Base-by-base conservation (phyloP, 1,140 invertebrate species). In the Battus philenor region DNA sequence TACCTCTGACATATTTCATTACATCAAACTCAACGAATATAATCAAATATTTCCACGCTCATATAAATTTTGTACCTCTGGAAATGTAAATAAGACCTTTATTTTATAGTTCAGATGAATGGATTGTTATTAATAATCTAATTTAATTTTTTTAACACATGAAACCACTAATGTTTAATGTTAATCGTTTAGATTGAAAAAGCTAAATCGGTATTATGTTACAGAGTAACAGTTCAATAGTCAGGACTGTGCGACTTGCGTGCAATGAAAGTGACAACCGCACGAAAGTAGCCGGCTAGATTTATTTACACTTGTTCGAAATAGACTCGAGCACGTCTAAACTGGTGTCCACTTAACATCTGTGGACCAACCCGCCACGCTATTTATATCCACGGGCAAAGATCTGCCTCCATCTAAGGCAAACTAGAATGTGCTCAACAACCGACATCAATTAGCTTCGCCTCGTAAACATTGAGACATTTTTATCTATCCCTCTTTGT, bases 221-320 rank as follows among this genome's bases (percentile, higher is more conserved):
- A n/a, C 47, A 15, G 48, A 53, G 50, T 48, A 61, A 41, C 29
- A 41, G 29, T n/a, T 26, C 46, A 44, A 46, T 45, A 27, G 54
- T 49, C 59, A 60, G 58, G 59, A 67, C 54, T 52, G 63, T 61
- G 56, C 62, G 54, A 57, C 47, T 57, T 47, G 58, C 57, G 43
- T 17, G 51, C 68, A 73, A 78, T 67, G 79, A 83, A 83, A 84
- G 79, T 84, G 77, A 84, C 77, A 80, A 71, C 53, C 56, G 60
- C 49, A 75, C 70, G 73, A 79, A 84, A 79, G 77, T 73, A 62
- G 70, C 65, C 63, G 47, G 61, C 63, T 76, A 74, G 73, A 81
- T 81, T 80, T 80, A 81, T 84, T 83, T 78, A 81, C 73, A 78
- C 75, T 81, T 66, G 72, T 77, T 76, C 64, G 59, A 77, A 79